Percentiles rank a stretch among this genome's conserved stretches.
Conservation (phyloP, 2,797 vertebrate species). For the Sphenodon punctatus region DNA sequence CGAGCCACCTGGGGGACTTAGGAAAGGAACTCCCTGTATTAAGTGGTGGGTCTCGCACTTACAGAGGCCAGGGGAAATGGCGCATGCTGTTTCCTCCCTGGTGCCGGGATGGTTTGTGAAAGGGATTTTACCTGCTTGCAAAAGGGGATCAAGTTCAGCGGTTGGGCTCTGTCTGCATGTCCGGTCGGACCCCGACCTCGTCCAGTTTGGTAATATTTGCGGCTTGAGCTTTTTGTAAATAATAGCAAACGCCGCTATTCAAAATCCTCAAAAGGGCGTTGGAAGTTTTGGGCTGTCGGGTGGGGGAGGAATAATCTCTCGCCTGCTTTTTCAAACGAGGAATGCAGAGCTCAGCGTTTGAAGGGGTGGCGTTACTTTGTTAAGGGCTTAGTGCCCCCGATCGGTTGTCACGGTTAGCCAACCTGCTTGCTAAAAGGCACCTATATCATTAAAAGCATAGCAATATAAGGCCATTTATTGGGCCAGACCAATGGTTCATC, state of each 20-base stretch:
- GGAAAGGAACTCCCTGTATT: too few species aligned
- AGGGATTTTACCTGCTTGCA: too few species aligned
- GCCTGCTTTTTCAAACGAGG: fast-evolving
- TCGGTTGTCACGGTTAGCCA: fast-evolving
- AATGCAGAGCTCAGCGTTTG: background rate
- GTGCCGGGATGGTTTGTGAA: too few species aligned
- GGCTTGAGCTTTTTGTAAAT: background rate
- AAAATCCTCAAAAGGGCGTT: background rate
- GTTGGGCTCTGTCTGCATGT: fast-evolving
- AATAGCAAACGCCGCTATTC: background rate
- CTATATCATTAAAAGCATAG: too few species aligned
- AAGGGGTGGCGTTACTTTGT: fast-evolving
- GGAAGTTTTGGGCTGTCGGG: background rate
- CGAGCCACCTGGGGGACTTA: too few species aligned
- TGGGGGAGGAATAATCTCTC: background rate
- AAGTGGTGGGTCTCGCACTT: too few species aligned
- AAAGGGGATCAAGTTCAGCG: background rate
- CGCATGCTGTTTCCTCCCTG: too few species aligned
- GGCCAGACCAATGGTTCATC: too few species aligned
- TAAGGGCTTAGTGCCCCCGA: background rate
- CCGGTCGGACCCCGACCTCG: fast-evolving
- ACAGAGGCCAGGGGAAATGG: too few species aligned
- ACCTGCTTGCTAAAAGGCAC: background rate
- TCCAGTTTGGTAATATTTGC: fast-evolving
- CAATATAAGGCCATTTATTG: too few species aligned